These are phyloP conservation scores for Oligia latruncula DNA, from an alignment of 2,888 invertebrate species.

Conservation along the genomic window DNA sequence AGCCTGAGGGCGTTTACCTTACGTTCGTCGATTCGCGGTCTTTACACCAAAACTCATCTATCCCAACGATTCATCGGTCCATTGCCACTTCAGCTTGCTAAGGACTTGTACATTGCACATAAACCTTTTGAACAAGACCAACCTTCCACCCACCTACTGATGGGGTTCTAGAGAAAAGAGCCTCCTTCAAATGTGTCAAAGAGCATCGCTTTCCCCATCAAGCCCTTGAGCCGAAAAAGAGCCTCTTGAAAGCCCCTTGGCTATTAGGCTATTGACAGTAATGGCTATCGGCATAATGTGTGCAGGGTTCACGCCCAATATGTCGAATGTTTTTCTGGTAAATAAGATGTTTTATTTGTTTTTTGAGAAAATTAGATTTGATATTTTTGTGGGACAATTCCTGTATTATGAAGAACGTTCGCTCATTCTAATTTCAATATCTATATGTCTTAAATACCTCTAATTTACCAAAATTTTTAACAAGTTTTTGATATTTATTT, in stretches of 20 bases:
- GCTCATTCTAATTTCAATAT: too few relatives aligned
- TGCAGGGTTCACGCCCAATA: background rate
- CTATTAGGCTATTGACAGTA: slow-evolving; percentile 31
- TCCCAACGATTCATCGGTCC: background rate
- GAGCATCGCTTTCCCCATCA: slow-evolving; percentile 30
- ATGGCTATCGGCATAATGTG: slow-evolving; percentile 23
- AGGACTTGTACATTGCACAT: background rate
- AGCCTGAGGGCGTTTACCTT: background rate
- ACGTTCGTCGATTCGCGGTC: background rate
- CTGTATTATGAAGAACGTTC: too few relatives aligned
- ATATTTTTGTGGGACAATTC: background rate
- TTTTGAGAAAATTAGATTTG: background rate
- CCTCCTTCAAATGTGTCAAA: slow-evolving; percentile 22
- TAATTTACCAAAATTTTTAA: too few relatives aligned
- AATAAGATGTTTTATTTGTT: background rate
- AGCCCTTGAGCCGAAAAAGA: slow-evolving; percentile 19
- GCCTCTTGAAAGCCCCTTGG: slow-evolving; percentile 12
- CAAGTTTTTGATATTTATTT: too few relatives aligned
- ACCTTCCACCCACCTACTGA: background rate
- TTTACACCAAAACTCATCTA: background rate
- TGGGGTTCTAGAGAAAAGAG: slow-evolving; percentile 9
- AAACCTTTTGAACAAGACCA: background rate
- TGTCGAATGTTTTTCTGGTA: background rate
- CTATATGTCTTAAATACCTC: too few relatives aligned
- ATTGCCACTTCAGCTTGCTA: background rate